A percentile compares a stretch with the other conserved stretches of the same genome.
Conservation (phyloP, 2,888 invertebrate genomes). For the Morpho deidamia region DNA sequence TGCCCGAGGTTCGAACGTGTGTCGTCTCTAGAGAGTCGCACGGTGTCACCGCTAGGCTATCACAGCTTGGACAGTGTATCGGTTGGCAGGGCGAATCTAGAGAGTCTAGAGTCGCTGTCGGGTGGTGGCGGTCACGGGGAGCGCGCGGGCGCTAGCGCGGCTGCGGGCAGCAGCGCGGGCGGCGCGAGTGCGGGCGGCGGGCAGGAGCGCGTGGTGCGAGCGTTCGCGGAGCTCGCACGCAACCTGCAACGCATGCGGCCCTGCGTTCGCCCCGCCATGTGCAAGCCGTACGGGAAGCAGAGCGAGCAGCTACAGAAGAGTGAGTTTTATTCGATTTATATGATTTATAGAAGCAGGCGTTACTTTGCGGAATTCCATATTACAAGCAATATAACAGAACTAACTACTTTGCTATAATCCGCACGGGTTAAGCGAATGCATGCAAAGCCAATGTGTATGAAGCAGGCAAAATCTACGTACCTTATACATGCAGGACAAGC, state of each 20-base stretch:
- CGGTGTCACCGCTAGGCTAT: too few species aligned
- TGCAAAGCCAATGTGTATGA: too few species aligned
- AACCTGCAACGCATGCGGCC: constrained; percentile 94
- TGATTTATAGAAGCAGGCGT: too few species aligned
- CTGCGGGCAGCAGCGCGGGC: constrained; percentile 71
- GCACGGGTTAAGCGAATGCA: too few species aligned
- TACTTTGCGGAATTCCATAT: too few species aligned
- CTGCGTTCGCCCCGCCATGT: constrained; percentile 92
- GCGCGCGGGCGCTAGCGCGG: constrained; percentile 82
- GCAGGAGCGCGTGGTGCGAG: constrained; percentile 91
- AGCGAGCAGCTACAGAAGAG: constrained; percentile 92
- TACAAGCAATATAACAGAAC: too few species aligned
- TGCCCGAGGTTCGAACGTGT: too few species aligned
- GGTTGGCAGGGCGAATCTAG: constrained; percentile 80
- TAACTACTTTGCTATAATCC: too few species aligned
- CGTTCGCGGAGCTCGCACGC: constrained; percentile 91
- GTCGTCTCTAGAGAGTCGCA: too few species aligned
- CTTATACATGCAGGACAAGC: too few species aligned
- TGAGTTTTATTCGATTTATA: constrained; percentile 41
- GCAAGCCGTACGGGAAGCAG: constrained; percentile 93
- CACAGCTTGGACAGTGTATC: too few species aligned
- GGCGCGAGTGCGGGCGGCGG: constrained; percentile 80
- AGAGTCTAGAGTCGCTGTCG: constrained; percentile 83
- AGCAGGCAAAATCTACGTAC: too few species aligned
- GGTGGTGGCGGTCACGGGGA: constrained; percentile 82